Evolutionary conservation across 2,888 invertebrate species (phyloP).

Genomic region (Archips crataeganus): DNA sequence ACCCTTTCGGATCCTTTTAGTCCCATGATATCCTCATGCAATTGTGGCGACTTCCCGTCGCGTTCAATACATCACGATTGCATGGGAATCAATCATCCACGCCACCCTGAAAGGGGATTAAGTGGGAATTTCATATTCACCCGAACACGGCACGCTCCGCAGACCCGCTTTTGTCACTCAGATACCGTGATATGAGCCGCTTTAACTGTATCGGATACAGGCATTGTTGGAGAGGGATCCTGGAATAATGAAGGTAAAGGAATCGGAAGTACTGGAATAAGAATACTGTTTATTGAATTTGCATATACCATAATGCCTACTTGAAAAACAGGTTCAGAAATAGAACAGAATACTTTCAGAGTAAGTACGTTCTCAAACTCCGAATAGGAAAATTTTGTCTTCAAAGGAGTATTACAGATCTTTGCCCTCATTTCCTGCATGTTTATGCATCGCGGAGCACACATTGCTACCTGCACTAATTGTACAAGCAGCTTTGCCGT

Average conservation of each 20-base stretch:
- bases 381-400: not conserved
- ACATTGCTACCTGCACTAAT: slow-evolving; percentile 40
- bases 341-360: not conserved
- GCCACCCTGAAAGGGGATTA: slow-evolving; percentile 37
- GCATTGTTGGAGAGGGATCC: slow-evolving; percentile 7
- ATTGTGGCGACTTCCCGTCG: slow-evolving; percentile 41
- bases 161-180: slow-evolving; percentile 34
- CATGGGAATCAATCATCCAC: slow-evolving; percentile 46
- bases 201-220: slow-evolving; percentile 7
- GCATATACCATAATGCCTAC: not conserved
- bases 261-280: not conserved
- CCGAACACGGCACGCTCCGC: slow-evolving; percentile 29
- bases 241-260: slow-evolving; percentile 9
- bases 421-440: slow-evolving; percentile 33
- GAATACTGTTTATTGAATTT: not conserved
- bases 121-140: slow-evolving; percentile 43
- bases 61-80: slow-evolving; percentile 43
- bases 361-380: not conserved
- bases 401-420: slow-evolving; percentile 18
- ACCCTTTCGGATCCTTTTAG: slow-evolving; percentile 14
- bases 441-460: slow-evolving; percentile 32
- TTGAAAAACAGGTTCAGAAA: not conserved
- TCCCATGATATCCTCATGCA: slow-evolving; percentile 29
- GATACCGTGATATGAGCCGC: slow-evolving; percentile 34
- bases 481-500: slow-evolving; percentile 37